These are phyloP conservation scores for Mustela nigripes DNA, from an alignment of 2,113 vertebrate species.

Conservation along the genomic window DNA sequence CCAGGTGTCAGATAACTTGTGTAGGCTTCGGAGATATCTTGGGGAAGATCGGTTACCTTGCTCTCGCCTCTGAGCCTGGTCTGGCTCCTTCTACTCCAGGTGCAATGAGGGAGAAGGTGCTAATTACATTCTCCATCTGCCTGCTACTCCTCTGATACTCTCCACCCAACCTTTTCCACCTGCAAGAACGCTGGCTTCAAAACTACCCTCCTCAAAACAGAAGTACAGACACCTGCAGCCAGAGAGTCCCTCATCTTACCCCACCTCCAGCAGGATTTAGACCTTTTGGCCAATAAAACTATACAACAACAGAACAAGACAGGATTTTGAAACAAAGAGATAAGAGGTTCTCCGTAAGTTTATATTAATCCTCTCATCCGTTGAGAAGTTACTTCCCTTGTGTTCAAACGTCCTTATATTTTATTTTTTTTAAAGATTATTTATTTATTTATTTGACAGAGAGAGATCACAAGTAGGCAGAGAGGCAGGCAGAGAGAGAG, in stretches of 20 bases:
- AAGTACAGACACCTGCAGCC: neutral
- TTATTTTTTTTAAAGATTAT: too few species aligned
- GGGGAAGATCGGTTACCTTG: slow-evolving; percentile 28
- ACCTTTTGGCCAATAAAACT: neutral
- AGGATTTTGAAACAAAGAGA: slow-evolving; percentile 33
- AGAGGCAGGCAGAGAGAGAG: too few species aligned
- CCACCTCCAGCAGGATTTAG: neutral
- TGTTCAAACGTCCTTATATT: neutral
- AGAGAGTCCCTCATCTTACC: neutral
- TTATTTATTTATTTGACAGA: too few species aligned
- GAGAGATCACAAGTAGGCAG: too few species aligned
- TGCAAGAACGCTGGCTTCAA: neutral
- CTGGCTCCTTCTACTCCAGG: neutral
- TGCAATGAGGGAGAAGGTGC: neutral
- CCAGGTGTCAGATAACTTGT: slow-evolving; percentile 55
- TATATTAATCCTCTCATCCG: neutral
- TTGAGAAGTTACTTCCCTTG: neutral
- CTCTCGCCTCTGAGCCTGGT: neutral
- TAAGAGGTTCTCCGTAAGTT: neutral
- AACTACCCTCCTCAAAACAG: neutral
- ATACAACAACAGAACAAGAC: neutral
- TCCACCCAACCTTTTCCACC: neutral
- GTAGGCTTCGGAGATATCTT: neutral
- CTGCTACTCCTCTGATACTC: neutral
- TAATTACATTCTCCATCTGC: neutral